These are phyloP conservation scores for Asarcornis scutulata DNA, from an alignment of 2,113 vertebrate genomes.

Conservation along the genomic window DNA sequence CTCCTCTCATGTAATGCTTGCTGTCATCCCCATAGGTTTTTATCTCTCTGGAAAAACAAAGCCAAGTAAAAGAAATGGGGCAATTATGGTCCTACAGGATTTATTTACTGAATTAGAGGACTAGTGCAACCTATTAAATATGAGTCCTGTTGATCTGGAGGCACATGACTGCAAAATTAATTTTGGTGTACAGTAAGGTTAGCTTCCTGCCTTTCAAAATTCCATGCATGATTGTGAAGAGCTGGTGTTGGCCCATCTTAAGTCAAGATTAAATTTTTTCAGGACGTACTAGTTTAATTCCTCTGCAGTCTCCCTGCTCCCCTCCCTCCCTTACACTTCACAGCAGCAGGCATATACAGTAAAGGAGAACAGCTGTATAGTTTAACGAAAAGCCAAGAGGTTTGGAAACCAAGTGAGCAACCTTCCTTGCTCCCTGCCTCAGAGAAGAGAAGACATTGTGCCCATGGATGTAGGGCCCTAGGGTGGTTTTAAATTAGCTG, in stretches of 20 bases:
- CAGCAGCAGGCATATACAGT: neutral
- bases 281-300: neutral
- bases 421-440: neutral
- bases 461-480: conserved; percentile 43
- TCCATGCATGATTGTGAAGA: rapidly evolving
- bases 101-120: neutral
- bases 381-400: conserved; percentile 14
- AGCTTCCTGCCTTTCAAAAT: neutral
- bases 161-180: neutral
- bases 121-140: neutral
- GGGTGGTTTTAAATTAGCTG: conserved; percentile 55
- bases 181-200: neutral
- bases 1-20: neutral
- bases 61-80: neutral
- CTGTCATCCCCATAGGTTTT: neutral
- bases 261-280: neutral
- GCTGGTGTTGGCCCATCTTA: neutral
- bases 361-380: conserved; percentile 3
- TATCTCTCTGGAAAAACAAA: neutral
- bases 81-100: neutral
- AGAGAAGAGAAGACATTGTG: neutral
- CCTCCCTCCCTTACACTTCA: neutral
- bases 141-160: neutral
- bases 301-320: neutral
- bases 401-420: neutral